These are phyloP conservation scores for Desoria tigrina DNA, from an alignment of 2,888 invertebrate species.

Conservation along the genomic window DNA sequence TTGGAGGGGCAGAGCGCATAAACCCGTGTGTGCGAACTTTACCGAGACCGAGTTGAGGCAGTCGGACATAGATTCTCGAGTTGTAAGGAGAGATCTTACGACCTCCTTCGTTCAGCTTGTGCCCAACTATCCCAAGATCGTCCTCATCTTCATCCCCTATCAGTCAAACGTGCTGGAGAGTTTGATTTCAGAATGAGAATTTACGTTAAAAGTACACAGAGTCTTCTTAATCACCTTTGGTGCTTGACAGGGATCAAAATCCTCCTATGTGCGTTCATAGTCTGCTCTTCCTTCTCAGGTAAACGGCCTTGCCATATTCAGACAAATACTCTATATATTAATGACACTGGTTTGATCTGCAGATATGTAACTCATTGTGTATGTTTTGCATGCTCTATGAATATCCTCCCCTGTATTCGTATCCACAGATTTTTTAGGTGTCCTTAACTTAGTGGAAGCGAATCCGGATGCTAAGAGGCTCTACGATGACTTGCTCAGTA, in stretches of 20 bases:
- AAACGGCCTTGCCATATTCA: background rate
- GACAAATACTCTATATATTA: too few species aligned
- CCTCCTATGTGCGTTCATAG: slow-evolving; percentile 27
- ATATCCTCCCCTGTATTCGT: background rate
- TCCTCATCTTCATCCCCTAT: background rate
- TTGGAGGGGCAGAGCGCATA: slow-evolving; percentile 16
- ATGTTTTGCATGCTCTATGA: too few species aligned
- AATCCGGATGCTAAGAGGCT: slow-evolving; percentile 93
- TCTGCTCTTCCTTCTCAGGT: slow-evolving; percentile 25
- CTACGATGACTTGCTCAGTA: slow-evolving; percentile 92
- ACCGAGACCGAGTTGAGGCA: slow-evolving; percentile 24
- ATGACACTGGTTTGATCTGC: background rate
- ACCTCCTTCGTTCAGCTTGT: slow-evolving; percentile 10
- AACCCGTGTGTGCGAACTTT: slow-evolving; percentile 24
- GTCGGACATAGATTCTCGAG: slow-evolving; percentile 14
- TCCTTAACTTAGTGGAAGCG: slow-evolving; percentile 66
- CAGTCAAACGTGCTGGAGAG: background rate
- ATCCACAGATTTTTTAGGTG: slow-evolving; percentile 51
- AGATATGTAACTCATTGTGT: background rate
- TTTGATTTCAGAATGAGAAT: slow-evolving; percentile 18
- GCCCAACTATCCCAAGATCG: background rate
- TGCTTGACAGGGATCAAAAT: slow-evolving; percentile 34
- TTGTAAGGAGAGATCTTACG: slow-evolving; percentile 9
- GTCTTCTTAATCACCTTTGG: slow-evolving; percentile 18
- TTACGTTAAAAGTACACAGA: slow-evolving; percentile 19